Evolutionary conservation across 2,888 invertebrate species (phyloP), one percentile per base, ranked within the genome.

Genomic region (Apodemia mormo): DNA sequence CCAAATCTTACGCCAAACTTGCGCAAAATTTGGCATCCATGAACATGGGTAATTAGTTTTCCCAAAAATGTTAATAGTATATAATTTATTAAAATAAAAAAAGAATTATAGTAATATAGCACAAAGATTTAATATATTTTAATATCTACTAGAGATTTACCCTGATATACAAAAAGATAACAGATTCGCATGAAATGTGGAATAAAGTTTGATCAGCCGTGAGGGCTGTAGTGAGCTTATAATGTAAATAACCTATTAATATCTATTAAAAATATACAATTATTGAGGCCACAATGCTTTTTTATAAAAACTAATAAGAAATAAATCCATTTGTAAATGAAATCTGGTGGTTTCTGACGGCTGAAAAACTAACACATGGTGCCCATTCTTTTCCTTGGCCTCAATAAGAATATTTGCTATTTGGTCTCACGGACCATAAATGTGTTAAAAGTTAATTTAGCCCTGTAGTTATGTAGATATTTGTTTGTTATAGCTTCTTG

Each of bases 71-170:
- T 81, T 84, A 81, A 87, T 90, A 90, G 85, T 82, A 86, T 88
- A 90, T 92, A 91, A 89, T 90, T 88, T 89, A 90, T 89, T 85
- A 87, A 49, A 49, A 14, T 14, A n/a, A 14, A 83, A 88, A 90
- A 87, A 90, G 93, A 91, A 93, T 92, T 93, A 92, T 92, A 87
- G 90, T 92, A 93, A 92, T 92, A 89, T 93, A 92, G 92, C 92
- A 93, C 92, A 93, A 93, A 93, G 92, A 92, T 91, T 92, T 93
- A 92, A 93, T 93, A 92, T 93, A 93, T 93, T 93, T 93, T 93
- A 93, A 90, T 92, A 93, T 90, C 87, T 88, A 84, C 88, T 92
- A 92, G 89, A 87, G 82, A 89, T 91, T 91, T 92, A 92, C 90
- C 90, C 78, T 81, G 86, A 89, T 90, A 89, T 88, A 90, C 85